Conservation (phyloP, 2,888 invertebrate species). For the Drosophila cracens region DNA sequence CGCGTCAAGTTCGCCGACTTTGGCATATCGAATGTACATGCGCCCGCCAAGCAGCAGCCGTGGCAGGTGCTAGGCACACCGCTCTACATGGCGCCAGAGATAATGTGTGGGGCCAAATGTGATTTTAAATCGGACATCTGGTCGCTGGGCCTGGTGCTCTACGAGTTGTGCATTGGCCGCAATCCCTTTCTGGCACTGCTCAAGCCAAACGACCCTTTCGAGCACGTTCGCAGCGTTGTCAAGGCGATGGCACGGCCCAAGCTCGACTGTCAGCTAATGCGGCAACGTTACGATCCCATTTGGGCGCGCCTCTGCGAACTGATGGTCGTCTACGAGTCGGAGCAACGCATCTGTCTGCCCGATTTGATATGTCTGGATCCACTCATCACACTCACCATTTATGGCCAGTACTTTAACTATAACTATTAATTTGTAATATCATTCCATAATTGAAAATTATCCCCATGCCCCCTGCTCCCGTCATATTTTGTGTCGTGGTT, state of each 20-base stretch:
- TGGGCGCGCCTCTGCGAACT: constrained; percentile 77
- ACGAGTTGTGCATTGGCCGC: constrained; percentile 86
- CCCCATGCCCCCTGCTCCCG: not conserved
- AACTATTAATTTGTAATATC: constrained; percentile 50
- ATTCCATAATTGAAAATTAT: constrained; percentile 1
- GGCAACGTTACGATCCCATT: constrained; percentile 59
- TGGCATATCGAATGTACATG: constrained; percentile 86
- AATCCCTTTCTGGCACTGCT: constrained; percentile 71
- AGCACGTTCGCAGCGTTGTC: constrained; percentile 62
- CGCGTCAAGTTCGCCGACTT: constrained; percentile 90
- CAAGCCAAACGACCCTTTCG: constrained; percentile 47
- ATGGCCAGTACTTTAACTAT: constrained; percentile 82
- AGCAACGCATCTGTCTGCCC: constrained; percentile 76
- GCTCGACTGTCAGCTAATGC: constrained; percentile 67
- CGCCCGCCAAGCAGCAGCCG: constrained; percentile 58
- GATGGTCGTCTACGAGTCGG: constrained; percentile 78
- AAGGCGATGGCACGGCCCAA: constrained; percentile 55
- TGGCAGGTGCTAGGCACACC: constrained; percentile 87
- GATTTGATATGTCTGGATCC: constrained; percentile 71
- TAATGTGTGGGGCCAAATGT: constrained; percentile 88
- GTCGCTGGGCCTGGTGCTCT: constrained; percentile 90
- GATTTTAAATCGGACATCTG: constrained; percentile 91
- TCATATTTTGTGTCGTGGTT: not conserved
- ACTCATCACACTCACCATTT: constrained; percentile 71
- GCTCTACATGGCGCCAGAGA: constrained; percentile 91